Evolutionary conservation across 2,113 vertebrate species (phyloP).

Genomic region (Axis porcinus): DNA sequence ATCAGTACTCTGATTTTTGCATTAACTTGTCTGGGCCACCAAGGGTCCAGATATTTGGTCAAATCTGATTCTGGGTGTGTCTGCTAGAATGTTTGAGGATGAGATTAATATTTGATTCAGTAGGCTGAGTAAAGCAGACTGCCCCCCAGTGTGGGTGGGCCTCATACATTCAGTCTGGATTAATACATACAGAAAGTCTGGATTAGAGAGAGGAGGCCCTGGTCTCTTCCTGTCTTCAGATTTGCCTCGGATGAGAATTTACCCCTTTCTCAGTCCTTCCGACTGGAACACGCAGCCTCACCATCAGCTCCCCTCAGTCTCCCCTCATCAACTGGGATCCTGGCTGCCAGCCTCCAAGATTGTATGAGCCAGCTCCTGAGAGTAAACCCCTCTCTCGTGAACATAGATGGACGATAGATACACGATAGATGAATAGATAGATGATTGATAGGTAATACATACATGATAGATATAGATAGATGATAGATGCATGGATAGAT

Average conservation of each 20-base stretch:
- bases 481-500: neutral
- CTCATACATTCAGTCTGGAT: neutral
- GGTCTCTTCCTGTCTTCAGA: neutral
- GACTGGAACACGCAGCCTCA: neutral
- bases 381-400: neutral
- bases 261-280: neutral
- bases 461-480: neutral
- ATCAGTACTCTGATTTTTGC: neutral
- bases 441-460: neutral
- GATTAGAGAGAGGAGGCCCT: neutral
- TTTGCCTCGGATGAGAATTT: neutral
- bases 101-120: neutral
- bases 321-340: neutral
- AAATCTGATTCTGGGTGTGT: too few species aligned
- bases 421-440: fast-evolving
- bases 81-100: neutral
- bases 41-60: neutral
- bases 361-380: neutral
- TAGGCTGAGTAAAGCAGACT: neutral
- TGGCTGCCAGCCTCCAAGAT: neutral
- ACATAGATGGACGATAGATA: neutral
- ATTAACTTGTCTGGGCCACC: neutral
- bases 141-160: neutral
- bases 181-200: too few species aligned
- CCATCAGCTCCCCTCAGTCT: neutral